phyloP scores from a whole-genome alignment of 1,140 invertebrate species.

The Sinonovacula constricta region DNA sequence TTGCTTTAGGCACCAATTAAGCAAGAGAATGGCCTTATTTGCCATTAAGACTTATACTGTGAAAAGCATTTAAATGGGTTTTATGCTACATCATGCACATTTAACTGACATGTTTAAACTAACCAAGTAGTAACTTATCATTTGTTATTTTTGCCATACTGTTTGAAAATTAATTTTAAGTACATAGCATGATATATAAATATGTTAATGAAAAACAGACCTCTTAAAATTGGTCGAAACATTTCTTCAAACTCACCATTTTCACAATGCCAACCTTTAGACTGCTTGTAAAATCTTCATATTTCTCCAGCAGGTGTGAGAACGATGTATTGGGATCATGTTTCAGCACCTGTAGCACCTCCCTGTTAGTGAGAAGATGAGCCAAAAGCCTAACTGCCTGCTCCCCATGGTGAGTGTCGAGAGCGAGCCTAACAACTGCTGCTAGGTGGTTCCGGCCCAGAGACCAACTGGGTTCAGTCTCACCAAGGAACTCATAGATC shows the following conservation, averaged over 20 bases:
- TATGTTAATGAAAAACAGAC: too few relatives aligned
- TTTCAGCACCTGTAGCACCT: slow-evolving; percentile 51
- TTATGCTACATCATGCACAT: too few relatives aligned
- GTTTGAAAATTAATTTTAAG: too few relatives aligned
- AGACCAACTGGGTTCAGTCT: slow-evolving; percentile 47
- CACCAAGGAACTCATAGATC: slow-evolving; percentile 54
- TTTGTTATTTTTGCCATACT: too few relatives aligned
- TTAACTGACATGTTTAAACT: too few relatives aligned
- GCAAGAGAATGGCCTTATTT: too few relatives aligned
- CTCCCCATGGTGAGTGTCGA: slow-evolving; percentile 27
- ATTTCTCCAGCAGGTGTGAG: slow-evolving; percentile 53
- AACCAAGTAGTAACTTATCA: too few relatives aligned
- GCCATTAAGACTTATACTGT: too few relatives aligned
- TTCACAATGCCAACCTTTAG: slow-evolving; percentile 50
- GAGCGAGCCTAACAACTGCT: slow-evolving; percentile 49
- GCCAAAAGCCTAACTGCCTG: slow-evolving; percentile 37
- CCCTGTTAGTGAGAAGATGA: slow-evolving; percentile 49
- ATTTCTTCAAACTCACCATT: slow-evolving; percentile 39
- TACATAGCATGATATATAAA: too few relatives aligned
- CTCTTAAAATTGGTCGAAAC: too few relatives aligned
- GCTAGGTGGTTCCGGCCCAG: slow-evolving; percentile 57
- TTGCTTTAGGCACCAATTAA: too few relatives aligned
- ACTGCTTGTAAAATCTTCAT: slow-evolving; percentile 46
- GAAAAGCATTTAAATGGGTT: too few relatives aligned
- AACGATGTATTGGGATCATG: slow-evolving; percentile 57